These are phyloP conservation scores for Cynodonichthys magdalenae DNA, from an alignment of 2,797 vertebrate species.

Conservation along the genomic window DNA sequence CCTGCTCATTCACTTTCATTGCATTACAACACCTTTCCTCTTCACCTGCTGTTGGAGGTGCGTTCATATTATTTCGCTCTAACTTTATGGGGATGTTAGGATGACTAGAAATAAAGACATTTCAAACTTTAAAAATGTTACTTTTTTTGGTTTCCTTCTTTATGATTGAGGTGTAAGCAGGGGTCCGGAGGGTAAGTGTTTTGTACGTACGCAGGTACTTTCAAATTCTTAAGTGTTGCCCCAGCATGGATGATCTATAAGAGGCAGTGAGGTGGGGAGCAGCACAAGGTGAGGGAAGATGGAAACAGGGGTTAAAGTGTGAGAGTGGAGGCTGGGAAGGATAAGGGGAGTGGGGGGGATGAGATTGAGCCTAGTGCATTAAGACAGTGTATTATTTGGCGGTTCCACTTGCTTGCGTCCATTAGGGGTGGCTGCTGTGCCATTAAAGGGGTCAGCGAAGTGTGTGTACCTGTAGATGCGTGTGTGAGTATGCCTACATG, in stretches of 20 bases:
- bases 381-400: conserved; percentile 83
- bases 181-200: conserved; percentile 56
- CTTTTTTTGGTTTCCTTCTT: background rate
- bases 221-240: conserved; percentile 76
- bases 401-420: conserved; percentile 80
- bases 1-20: conserved; percentile 75
- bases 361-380: conserved; percentile 80
- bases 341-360: conserved; percentile 61
- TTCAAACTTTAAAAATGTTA: background rate
- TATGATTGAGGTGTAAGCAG: conserved; percentile 21
- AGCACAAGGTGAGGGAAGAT: conserved; percentile 54
- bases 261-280: conserved; percentile 43
- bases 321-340: conserved; percentile 56
- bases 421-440: conserved; percentile 77
- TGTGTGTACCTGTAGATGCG: conserved; percentile 66
- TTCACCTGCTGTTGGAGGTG: conserved; percentile 57
- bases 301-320: conserved; percentile 71
- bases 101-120: conserved; percentile 12
- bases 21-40: conserved; percentile 50
- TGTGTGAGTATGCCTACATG: conserved; percentile 41
- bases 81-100: conserved; percentile 21
- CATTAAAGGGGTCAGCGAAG: conserved; percentile 79
- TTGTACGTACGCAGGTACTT: conserved; percentile 42
- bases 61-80: conserved; percentile 8
- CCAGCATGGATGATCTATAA: conserved; percentile 57